These are phyloP conservation scores for Petrocephalus microphthalmus DNA, from an alignment of 2,113 vertebrate species.

Conservation along the genomic window DNA sequence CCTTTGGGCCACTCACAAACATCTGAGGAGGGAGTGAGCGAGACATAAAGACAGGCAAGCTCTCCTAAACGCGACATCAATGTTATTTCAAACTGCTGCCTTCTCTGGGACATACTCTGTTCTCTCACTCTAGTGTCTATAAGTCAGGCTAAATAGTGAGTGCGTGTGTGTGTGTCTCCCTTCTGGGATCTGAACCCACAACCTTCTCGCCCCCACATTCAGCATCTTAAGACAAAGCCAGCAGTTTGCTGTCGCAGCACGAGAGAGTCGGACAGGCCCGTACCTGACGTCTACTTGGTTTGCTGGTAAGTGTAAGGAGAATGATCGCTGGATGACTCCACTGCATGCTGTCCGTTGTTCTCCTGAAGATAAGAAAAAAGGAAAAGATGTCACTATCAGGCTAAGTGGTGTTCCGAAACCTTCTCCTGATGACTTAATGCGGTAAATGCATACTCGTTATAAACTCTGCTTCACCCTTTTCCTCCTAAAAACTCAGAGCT, in stretches of 20 bases:
- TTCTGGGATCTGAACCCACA: not conserved
- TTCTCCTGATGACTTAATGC: not conserved
- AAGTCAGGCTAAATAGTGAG: not conserved
- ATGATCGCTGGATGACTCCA: slow-evolving; percentile 91
- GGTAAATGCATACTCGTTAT: not conserved
- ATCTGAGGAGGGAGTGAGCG: slow-evolving; percentile 49
- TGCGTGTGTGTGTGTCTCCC: not conserved
- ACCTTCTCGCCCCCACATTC: not conserved
- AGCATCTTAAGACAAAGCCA: not conserved
- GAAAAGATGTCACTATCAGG: not conserved
- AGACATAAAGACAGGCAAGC: not conserved
- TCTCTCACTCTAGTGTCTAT: not conserved
- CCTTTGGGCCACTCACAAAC: slow-evolving; percentile 57
- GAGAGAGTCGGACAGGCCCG: not conserved
- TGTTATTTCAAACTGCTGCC: not conserved
- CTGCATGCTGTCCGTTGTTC: slow-evolving; percentile 81
- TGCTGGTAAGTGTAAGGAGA: slow-evolving; percentile 93
- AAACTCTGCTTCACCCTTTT: not conserved
- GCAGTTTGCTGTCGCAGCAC: not conserved
- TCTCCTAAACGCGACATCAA: not conserved
- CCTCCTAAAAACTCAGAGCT: not conserved
- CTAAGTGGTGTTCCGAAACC: not conserved
- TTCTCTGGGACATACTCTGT: not conserved
- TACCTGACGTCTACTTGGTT: slow-evolving; percentile 94
- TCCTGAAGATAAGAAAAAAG: slow-evolving; percentile 67